Evolutionary conservation across 2,113 vertebrate species (phyloP).

Genomic region (Solenodon paradoxus): DNA sequence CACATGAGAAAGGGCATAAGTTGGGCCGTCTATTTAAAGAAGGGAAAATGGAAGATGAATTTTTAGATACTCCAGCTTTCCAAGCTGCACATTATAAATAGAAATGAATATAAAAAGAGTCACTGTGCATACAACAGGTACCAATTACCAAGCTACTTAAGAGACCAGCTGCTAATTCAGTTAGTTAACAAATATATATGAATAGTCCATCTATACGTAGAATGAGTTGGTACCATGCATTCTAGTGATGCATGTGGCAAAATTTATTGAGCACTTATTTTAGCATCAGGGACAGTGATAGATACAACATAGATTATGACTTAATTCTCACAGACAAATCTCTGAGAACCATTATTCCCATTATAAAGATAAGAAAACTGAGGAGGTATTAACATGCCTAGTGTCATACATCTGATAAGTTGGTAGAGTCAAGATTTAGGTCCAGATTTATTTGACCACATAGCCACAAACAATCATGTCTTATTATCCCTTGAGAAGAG

Average conservation of each 20-base stretch:
- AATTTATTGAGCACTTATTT: neutral
- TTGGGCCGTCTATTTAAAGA: neutral
- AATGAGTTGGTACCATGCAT: neutral
- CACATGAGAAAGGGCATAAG: neutral
- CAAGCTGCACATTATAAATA: neutral
- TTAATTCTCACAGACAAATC: neutral
- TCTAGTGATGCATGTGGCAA: neutral
- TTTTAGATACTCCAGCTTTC: slow-evolving; percentile 18
- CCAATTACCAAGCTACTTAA: neutral
- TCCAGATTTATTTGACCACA: neutral
- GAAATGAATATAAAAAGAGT: neutral
- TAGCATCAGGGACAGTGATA: neutral
- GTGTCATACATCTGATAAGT: neutral
- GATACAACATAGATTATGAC: neutral
- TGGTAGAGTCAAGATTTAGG: neutral
- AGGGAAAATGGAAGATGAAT: neutral
- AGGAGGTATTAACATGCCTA: neutral
- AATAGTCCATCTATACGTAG: neutral
- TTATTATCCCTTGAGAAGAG: neutral
- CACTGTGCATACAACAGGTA: neutral
- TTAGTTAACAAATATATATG: neutral
- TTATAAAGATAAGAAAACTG: neutral
- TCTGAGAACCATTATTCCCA: neutral
- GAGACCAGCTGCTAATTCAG: neutral
- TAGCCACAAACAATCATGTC: neutral